Evolutionary conservation across 2,888 invertebrate genomes (phyloP).

Genomic region (Lepeophtheirus nordmannii): DNA sequence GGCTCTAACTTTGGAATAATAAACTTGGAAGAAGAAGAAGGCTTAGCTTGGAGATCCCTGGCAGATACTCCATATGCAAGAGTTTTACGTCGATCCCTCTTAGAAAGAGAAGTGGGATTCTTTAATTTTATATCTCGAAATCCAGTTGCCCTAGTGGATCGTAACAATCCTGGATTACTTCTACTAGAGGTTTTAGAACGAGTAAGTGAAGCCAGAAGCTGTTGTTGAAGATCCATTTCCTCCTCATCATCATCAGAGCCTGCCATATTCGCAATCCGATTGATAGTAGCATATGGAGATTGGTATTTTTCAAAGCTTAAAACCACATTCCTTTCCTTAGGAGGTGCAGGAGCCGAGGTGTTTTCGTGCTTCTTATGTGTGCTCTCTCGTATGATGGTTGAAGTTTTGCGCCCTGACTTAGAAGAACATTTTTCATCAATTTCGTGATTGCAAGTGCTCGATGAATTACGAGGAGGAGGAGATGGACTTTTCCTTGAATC

Average conservation of each 20-base stretch:
- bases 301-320: neutral
- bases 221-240: neutral
- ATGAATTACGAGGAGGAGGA: neutral
- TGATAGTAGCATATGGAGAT: neutral
- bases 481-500: neutral
- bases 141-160: constrained; percentile 13
- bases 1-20: neutral
- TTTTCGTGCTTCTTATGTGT: neutral
- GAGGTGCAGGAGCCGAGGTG: neutral
- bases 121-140: neutral
- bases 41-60: constrained; percentile 6
- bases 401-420: neutral
- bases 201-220: neutral
- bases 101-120: neutral
- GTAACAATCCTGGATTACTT: neutral
- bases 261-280: neutral
- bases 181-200: neutral
- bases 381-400: constrained; percentile 4
- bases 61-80: constrained; percentile 22
- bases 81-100: constrained; percentile 18
- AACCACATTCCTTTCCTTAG: neutral
- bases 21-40: neutral
- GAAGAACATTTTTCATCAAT: neutral
- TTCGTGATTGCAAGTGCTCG: neutral
- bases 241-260: neutral